Percentiles rank a stretch among this genome's conserved stretches.
Conservation (phyloP, 2,888 invertebrate species). For the Achlya flavicornis region DNA sequence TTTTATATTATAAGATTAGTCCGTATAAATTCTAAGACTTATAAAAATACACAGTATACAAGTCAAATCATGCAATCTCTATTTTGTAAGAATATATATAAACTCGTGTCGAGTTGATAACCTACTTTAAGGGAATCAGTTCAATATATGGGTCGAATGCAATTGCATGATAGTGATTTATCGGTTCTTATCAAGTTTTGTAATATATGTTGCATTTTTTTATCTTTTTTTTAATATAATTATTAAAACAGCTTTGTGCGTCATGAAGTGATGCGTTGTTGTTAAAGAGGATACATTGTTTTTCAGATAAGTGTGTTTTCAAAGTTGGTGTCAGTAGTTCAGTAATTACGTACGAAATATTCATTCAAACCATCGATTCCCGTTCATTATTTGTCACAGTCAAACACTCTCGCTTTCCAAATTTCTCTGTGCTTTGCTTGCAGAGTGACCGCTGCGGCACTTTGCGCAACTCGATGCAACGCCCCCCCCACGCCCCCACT, state of each 20-base stretch:
- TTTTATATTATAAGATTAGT: no score
- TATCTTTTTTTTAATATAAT: no score
- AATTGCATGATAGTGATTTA: constrained; percentile 9
- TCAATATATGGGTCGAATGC: constrained; percentile 11
- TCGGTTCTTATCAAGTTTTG: not conserved
- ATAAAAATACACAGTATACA: not conserved
- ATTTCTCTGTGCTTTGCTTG: constrained; percentile 51
- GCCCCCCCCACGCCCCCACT: constrained; percentile 47
- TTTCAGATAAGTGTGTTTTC: no score
- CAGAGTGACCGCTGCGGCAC: constrained; percentile 68
- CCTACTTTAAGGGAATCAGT: constrained; percentile 3
- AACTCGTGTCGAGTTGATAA: constrained; percentile 5
- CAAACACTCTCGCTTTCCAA: constrained; percentile 36
- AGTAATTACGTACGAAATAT: no score
- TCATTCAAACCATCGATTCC: not conserved
- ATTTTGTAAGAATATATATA: constrained; percentile 2
- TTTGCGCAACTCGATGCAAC: constrained; percentile 83
- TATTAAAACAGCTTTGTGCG: no score
- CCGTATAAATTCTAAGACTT: no score
- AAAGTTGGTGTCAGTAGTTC: no score
- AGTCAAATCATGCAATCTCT: not conserved
- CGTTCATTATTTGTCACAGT: constrained; percentile 12
- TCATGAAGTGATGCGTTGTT: not conserved
- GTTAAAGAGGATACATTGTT: not conserved
- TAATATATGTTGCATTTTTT: not conserved